Base-by-base conservation (phyloP, 2,113 vertebrate species). In the Ptyas mucosa region DNA sequence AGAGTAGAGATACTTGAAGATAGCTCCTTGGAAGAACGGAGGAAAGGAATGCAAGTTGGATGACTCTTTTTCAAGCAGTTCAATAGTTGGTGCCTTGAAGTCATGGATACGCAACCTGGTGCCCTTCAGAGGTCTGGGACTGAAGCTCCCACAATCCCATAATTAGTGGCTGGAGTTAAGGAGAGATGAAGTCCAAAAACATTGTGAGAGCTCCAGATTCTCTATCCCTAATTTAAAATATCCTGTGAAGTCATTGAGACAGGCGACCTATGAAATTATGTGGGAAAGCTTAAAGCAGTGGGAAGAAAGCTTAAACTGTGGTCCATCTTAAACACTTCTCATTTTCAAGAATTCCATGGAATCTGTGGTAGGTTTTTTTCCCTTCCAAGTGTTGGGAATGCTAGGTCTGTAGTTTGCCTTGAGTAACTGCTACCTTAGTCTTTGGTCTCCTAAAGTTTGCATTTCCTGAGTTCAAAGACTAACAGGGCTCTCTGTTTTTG, bases 401-500 rank as follows among this genome's bases (percentile, higher is more conserved):
- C n/a, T 57, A 49, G 61, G 29, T 3, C 39, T 57, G 34, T 85
- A 24, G 8, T 53, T 21, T 52, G 8, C 4, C 34, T 46, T 55
- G 23, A 52, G 11, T 46, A 21, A 51, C 43, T 29, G 39, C 18
- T 46, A 52, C 29, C 39, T 93, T 90, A 18, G 23, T 64, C 46
- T 89, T 90, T 93, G 69, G 11, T 29, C 69, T 89, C 85, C 29
- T 87, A 7, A 64, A 53, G 54, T 90, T 23, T 43, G 23, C 52
- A 8, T 54, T 34, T 64, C 46, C n/a, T n/a, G 46, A 29, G 21
- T 93, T 86, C 1, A 81, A 5, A 75, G 26, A 90, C 0, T 96
- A 85, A 96, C 95, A 2, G 0, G 0, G 0, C 6, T 91, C 89
- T 52, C 49, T 95, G 90, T 6, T 89, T 95, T 95, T 94, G 58